Evolutionary conservation across 2,888 invertebrate species (phyloP), one percentile per base, ranked within the genome.

Genomic region (Amphipyra tragopoginis): DNA sequence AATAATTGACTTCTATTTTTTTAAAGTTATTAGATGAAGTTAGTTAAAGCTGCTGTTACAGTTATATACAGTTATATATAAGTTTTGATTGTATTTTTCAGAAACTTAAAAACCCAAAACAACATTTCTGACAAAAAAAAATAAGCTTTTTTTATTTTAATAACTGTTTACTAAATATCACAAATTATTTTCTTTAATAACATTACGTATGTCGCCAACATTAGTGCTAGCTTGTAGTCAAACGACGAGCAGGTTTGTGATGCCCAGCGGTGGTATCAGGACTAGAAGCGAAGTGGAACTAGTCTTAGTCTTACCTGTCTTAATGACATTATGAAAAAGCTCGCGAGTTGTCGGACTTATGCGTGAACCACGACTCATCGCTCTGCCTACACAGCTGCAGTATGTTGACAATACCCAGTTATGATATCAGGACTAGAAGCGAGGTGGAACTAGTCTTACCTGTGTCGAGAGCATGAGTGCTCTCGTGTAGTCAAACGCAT

Each of bases 351-450:
- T n/a, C n/a, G n/a, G n/a, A n/a, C n/a, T n/a, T n/a, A n/a, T n/a
- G n/a, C n/a, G n/a, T n/a, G n/a, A n/a, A n/a, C n/a, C n/a, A n/a
- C n/a, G n/a, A n/a, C n/a, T n/a, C n/a, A n/a, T n/a, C n/a, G n/a
- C n/a, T n/a, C n/a, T n/a, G n/a, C n/a, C n/a, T n/a, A n/a, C n/a
- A n/a, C n/a, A n/a, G n/a, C n/a, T n/a, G n/a, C n/a, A n/a, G n/a
- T n/a, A n/a, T n/a, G n/a, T n/a, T n/a, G n/a, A n/a, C n/a, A n/a
- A 98, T 97, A 48, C 99, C 99, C 70, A 99, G 96, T 56, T 99
- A 96, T n/a, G 99, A 99, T 86, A 98, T 98, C 47, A 99, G 95
- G 26, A 99, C 98, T 29, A 99, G 94, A 38, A 99, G 96, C 0
- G 99, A 29, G 7, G 5, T 29, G 7, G 29, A 36, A 13, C 8